Base-by-base conservation (phyloP, 2,113 vertebrate species). In the Hemiprocne comata region DNA sequence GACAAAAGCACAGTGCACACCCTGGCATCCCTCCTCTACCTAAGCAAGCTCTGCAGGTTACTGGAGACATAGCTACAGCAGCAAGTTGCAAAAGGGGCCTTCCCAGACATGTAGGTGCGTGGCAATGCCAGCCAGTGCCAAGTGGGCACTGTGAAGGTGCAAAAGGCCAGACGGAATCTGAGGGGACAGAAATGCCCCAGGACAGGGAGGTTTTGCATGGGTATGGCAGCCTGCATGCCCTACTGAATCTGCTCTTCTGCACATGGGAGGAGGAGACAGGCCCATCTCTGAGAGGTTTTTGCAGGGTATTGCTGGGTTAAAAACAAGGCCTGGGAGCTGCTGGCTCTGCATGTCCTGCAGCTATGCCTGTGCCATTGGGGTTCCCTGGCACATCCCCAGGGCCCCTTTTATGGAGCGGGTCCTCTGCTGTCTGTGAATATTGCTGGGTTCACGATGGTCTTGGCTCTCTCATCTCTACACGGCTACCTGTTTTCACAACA, bases 1-100 rank as follows among this genome's bases (percentile, higher is more conserved):
- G 62, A n/a, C 58, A 58, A 92, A 44, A 31, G 40, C 14, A 10
- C 0, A 0, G 42, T 7, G 15, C 34, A 48, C 0, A 0, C 31
- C 55, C 38, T 8, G 17, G 44, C 36, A 67, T 11, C 50, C 17
- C 33, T 69, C 38, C n/a, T 46, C 34, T 83, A 57, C 42, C 48
- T 58, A 33, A 75, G 61, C 46, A 79, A 64, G 62, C 14, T 75
- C 48, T 40, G 46, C 29, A 66, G 20, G 15, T 53, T 34, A 13
- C 21, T 24, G 33, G 46, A 34, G 26, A 54, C 2, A 17, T 1
- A 42, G 3, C 8, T 42, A 50, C 42, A 66, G 55, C 33, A 74
- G 65, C 44, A 64, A 8, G 2, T 2, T 50, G 61, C 57, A 38
- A 44, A 83, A 91, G 18, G 16, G 42, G 25, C 34, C 42, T 67